phyloP scores from a whole-genome alignment of 2,113 vertebrate genomes.

The Delphinapterus leucas region DNA sequence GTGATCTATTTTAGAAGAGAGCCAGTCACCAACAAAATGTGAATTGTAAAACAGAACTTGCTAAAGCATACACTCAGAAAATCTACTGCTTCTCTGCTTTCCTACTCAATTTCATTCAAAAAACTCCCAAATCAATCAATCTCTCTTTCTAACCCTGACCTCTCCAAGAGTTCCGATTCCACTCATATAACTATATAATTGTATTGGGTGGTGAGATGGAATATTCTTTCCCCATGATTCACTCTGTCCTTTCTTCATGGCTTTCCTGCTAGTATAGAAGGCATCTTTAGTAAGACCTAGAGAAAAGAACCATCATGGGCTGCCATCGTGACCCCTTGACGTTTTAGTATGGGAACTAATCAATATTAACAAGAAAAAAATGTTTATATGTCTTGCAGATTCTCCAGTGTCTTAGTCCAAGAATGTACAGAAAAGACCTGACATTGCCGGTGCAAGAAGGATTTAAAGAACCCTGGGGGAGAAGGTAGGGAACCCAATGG shows the following conservation, averaged over 20 bases:
- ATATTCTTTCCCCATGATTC: background rate
- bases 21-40: background rate
- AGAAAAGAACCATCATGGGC: background rate
- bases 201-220: background rate
- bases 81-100: background rate
- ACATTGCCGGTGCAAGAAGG: background rate
- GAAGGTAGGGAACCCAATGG: background rate
- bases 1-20: conserved; percentile 11
- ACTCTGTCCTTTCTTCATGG: background rate
- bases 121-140: background rate
- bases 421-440: background rate
- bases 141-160: background rate
- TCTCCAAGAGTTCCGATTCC: background rate
- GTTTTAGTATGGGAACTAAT: background rate
- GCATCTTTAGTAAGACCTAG: background rate
- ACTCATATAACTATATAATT: background rate
- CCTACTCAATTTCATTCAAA: background rate
- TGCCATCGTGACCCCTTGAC: background rate
- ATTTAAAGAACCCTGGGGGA: background rate
- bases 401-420: background rate
- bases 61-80: background rate
- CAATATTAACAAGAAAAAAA: background rate
- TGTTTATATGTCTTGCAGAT: background rate
- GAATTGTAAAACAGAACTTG: background rate
- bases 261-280: background rate